Evolutionary conservation across 1,140 invertebrate genomes (phyloP).

Genomic region (Ladona fulva): DNA sequence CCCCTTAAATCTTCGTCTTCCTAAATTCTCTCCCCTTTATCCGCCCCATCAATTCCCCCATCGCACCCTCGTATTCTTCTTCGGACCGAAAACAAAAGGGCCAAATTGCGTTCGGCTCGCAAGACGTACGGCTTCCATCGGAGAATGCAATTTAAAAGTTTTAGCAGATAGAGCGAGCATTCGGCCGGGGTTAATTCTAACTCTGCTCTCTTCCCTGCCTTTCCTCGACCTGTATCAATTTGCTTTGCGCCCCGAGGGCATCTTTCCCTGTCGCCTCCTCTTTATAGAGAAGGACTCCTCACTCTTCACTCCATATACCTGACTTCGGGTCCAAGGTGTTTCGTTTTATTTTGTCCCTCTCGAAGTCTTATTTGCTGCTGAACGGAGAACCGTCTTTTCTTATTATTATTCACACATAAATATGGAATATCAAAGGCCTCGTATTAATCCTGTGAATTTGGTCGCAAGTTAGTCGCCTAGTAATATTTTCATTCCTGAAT

Average conservation of each 20-base stretch:
- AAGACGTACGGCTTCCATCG: conserved; percentile 15
- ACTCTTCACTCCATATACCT: too few relatives aligned
- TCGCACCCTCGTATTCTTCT: neutral
- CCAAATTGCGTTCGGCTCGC: neutral
- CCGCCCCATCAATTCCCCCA: neutral
- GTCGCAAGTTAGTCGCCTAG: too few relatives aligned
- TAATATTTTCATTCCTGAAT: too few relatives aligned
- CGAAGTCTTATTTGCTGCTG: too few relatives aligned
- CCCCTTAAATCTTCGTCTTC: neutral
- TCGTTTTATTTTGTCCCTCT: too few relatives aligned
- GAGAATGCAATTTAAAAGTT: conserved; percentile 16
- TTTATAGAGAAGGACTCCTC: neutral
- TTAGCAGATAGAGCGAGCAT: conserved; percentile 15
- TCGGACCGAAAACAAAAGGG: neutral
- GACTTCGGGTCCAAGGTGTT: too few relatives aligned
- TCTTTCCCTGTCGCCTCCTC: neutral
- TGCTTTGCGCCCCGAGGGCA: neutral
- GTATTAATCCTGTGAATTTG: too few relatives aligned
- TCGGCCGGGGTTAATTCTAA: neutral
- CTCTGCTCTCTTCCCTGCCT: neutral
- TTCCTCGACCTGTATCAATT: neutral
- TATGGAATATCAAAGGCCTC: too few relatives aligned
- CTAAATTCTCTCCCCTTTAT: neutral
- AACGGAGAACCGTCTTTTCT: too few relatives aligned
- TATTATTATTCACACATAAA: too few relatives aligned